A percentile compares a stretch with the other conserved stretches of the same genome.
Evolutionary conservation across 1,140 invertebrate genomes (phyloP).

Genomic region (Zaprionus nigranus): DNA sequence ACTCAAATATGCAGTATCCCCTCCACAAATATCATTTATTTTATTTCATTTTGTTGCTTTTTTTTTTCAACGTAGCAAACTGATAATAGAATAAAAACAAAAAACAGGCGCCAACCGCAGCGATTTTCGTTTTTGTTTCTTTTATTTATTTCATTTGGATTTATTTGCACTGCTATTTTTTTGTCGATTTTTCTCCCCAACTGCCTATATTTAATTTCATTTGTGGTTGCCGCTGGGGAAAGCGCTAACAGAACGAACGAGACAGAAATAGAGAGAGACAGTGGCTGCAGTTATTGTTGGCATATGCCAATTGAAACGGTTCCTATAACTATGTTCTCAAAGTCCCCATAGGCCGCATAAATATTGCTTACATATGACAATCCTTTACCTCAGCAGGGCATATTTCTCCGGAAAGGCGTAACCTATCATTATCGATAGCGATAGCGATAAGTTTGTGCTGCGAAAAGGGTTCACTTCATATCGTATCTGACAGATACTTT

Average conservation of each 20-base stretch:
- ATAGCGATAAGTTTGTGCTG: conserved; percentile 25
- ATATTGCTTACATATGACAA: not conserved
- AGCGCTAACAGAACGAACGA: conserved; percentile 11
- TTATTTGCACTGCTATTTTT: conserved; percentile 48
- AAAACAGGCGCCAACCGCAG: conserved; percentile 68
- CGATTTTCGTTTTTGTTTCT: conserved; percentile 36
- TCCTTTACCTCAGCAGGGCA: not conserved
- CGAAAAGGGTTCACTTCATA: conserved; percentile 49
- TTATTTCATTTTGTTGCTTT: conserved; percentile 55
- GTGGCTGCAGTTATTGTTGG: conserved; percentile 13
- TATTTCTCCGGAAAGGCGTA: not conserved
- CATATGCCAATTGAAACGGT: conserved; percentile 19
- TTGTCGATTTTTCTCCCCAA: conserved; percentile 19
- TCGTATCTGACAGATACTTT: conserved; percentile 27
- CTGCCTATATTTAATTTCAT: conserved; percentile 77
- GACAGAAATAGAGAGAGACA: conserved; percentile 22
- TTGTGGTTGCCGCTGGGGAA: conserved; percentile 60
- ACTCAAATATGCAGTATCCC: conserved; percentile 59
- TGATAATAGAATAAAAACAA: conserved; percentile 74
- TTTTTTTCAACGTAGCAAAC: conserved; percentile 60
- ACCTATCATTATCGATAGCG: conserved; percentile 24
- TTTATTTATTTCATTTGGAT: conserved; percentile 43
- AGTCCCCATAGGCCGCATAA: not conserved
- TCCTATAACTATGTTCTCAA: not conserved
- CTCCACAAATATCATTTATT: conserved; percentile 69